Conservation (phyloP, 1,140 invertebrate genomes). For the Oedothorax gibbosus region DNA sequence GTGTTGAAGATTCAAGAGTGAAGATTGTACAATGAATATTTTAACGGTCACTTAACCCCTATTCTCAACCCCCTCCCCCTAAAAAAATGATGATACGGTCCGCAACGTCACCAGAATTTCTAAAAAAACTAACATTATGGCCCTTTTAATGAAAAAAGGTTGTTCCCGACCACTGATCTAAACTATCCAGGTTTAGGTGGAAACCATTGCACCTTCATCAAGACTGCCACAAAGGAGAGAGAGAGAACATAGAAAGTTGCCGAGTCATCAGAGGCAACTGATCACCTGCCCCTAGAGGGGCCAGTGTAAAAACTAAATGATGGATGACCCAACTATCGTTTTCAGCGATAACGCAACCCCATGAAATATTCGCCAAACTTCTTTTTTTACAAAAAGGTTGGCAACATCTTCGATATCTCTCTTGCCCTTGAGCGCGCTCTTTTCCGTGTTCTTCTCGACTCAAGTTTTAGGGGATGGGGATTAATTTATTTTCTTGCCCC, state of each 20-base stretch:
- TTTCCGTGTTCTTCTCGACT: not conserved
- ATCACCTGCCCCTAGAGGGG: constrained; percentile 7
- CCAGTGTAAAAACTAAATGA: constrained; percentile 42
- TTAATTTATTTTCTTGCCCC: constrained; percentile 8
- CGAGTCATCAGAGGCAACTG: constrained; percentile 16
- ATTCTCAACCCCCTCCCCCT: too few relatives aligned
- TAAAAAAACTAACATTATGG: too few relatives aligned
- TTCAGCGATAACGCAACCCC: constrained; percentile 28
- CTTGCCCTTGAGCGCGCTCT: constrained; percentile 9
- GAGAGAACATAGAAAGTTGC: not conserved
- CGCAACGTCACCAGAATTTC: too few relatives aligned
- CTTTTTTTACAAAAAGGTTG: constrained; percentile 37
- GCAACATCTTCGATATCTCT: constrained; percentile 43
- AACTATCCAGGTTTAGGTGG: too few relatives aligned
- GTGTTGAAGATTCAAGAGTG: too few relatives aligned
- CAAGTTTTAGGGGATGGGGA: not conserved
- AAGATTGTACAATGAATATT: too few relatives aligned
- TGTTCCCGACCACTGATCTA: too few relatives aligned
- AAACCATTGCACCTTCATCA: too few relatives aligned
- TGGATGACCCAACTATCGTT: constrained; percentile 43
- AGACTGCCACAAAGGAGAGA: not conserved
- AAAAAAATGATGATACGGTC: too few relatives aligned
- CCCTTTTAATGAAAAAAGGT: too few relatives aligned
- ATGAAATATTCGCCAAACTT: constrained; percentile 37
- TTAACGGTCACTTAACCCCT: too few relatives aligned